A percentile compares a stretch with the other conserved stretches of the same genome.
Conservation (phyloP, 2,113 vertebrate genomes). For the Cyrtonyx montezumae region DNA sequence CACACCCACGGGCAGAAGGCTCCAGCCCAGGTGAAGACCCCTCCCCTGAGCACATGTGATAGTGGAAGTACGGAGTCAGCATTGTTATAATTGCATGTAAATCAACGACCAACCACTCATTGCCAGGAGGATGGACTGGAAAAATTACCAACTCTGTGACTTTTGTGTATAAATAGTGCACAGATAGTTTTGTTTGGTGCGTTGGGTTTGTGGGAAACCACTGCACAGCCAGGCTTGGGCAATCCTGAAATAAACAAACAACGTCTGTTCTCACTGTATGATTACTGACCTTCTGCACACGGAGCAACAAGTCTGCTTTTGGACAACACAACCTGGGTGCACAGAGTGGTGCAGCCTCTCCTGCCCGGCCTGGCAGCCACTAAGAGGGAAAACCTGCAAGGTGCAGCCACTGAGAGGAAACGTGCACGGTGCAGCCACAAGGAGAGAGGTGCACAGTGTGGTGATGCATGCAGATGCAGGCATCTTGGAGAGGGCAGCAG, state of each 20-base stretch:
- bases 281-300: not conserved
- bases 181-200: not conserved
- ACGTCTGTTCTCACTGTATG: not conserved
- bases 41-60: not conserved
- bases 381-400: too few species aligned
- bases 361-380: not conserved
- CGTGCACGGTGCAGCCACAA: too few species aligned
- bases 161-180: not conserved
- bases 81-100: not conserved
- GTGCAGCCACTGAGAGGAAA: too few species aligned
- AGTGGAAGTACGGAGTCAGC: not conserved
- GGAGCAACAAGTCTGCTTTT: not conserved
- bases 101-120: not conserved
- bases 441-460: too few species aligned
- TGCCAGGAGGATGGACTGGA: not conserved
- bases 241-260: not conserved
- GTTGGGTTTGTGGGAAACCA: not conserved
- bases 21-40: not conserved
- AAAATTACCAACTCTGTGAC: not conserved
- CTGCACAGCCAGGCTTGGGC: not conserved
- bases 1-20: not conserved
- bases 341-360: not conserved
- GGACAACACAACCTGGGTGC: not conserved
- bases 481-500: not conserved
- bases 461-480: rapidly evolving